A percentile compares a stretch with the other conserved stretches of the same genome.
Conservation (phyloP, 2,797 vertebrate species). For the Epinephelus malabaricus region DNA sequence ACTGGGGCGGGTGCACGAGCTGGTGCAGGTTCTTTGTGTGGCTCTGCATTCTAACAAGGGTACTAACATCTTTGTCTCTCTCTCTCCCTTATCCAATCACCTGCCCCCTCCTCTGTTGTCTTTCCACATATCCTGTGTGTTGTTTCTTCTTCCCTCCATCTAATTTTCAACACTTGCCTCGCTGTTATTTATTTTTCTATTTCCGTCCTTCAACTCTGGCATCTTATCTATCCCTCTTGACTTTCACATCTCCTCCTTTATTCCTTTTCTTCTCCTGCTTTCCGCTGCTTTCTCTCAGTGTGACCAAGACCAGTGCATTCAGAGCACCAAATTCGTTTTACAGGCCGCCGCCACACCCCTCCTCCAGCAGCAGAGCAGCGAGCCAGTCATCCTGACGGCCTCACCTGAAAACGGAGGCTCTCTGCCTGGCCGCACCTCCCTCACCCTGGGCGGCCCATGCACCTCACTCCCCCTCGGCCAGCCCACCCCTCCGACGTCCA, state of each 20-base stretch:
- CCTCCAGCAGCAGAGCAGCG: constrained; percentile 92
- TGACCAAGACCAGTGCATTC: constrained; percentile 99
- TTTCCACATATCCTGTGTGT: constrained; percentile 18
- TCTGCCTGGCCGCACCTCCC: constrained; percentile 87
- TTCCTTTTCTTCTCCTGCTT: constrained; percentile 5
- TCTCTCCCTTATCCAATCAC: constrained; percentile 57
- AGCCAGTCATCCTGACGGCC: constrained; percentile 88
- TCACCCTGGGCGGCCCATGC: constrained; percentile 89
- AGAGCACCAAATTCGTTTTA: constrained; percentile 99
- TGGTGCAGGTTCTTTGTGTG: constrained; percentile 48
- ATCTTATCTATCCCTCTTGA: constrained; percentile 19
- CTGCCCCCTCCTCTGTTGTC: constrained; percentile 24
- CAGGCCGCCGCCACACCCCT: constrained; percentile 96
- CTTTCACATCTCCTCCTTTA: constrained; percentile 3
- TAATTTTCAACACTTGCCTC: constrained; percentile 17
- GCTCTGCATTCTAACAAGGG: constrained; percentile 59
- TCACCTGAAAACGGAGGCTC: constrained; percentile 86
- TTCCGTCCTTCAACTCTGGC: constrained; percentile 17
- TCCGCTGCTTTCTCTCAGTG: constrained; percentile 86
- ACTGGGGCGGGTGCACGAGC: constrained; percentile 20
- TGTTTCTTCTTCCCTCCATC: constrained; percentile 1
- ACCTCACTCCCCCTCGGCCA: constrained; percentile 90
- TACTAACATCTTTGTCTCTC: constrained; percentile 73
- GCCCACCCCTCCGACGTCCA: constrained; percentile 95
- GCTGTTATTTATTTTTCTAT: constrained; percentile 23